Evolutionary conservation across 2,888 invertebrate genomes (phyloP).

Genomic region (Steinernema hermaphroditum): DNA sequence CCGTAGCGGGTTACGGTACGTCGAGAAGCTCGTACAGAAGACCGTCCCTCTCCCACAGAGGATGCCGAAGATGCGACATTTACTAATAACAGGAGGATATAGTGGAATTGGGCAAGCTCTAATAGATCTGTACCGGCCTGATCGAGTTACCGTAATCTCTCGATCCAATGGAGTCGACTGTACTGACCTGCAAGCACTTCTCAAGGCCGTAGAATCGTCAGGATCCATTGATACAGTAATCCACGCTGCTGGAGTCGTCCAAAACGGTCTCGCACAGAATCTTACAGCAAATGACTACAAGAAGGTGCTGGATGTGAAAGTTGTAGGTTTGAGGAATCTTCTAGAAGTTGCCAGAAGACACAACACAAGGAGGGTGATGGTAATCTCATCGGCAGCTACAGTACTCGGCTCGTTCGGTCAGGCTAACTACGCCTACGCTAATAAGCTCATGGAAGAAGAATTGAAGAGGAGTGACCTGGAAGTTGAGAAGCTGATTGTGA

Average conservation of each 20-base stretch:
- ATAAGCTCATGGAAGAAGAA: constrained; percentile 50
- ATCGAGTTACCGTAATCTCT: constrained; percentile 34
- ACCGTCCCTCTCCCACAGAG: not conserved
- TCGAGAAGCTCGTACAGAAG: constrained; percentile 39
- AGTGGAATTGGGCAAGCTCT: constrained; percentile 54
- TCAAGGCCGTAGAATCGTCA: not conserved
- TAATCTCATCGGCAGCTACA: constrained; percentile 54
- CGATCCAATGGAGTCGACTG: constrained; percentile 31
- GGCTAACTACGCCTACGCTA: constrained; percentile 57
- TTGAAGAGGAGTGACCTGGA: constrained; percentile 36
- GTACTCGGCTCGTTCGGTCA: constrained; percentile 60
- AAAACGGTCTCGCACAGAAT: constrained; percentile 43
- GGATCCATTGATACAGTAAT: constrained; percentile 44
- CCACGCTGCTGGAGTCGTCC: constrained; percentile 56
- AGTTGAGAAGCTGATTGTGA: constrained; percentile 36
- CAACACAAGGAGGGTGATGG: constrained; percentile 35
- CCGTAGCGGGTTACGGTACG: constrained; percentile 35
- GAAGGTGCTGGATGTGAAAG: constrained; percentile 46
- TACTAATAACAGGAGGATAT: constrained; percentile 52
- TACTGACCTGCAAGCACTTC: constrained; percentile 15
- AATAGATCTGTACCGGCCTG: constrained; percentile 36
- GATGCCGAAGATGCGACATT: not conserved
- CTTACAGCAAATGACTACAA: constrained; percentile 35
- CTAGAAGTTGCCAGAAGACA: constrained; percentile 14
- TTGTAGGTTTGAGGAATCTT: constrained; percentile 49